A percentile compares a stretch with the other conserved stretches of the same genome.
Conservation (phyloP, 23 tunicate genomes). For the Ciona savignyi region DNA sequence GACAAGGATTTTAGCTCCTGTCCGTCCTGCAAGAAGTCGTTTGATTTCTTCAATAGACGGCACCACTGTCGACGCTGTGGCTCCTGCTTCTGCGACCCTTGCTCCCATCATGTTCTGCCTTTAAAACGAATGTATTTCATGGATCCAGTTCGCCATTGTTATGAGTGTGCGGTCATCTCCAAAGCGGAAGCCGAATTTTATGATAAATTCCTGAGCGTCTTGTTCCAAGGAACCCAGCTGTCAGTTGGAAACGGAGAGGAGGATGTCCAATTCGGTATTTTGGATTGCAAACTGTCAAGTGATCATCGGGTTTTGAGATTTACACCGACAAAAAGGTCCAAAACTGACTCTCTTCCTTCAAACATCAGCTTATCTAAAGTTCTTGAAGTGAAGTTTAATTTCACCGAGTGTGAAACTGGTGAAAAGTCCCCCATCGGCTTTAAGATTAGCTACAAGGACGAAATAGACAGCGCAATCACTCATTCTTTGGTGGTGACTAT, state of each 20-base stretch:
- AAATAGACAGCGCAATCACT: constrained; percentile 25
- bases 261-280: background rate
- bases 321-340: background rate
- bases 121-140: constrained; percentile 81
- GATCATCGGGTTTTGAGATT: background rate
- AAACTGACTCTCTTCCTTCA: background rate
- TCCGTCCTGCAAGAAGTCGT: constrained; percentile 38
- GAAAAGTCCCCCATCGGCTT: constrained; percentile 6
- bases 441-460: constrained; percentile 28
- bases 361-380: background rate
- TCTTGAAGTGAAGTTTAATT: background rate
- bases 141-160: constrained; percentile 89
- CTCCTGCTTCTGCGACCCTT: constrained; percentile 61
- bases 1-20: constrained; percentile 55
- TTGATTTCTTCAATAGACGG: constrained; percentile 84
- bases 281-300: background rate
- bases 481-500: constrained; percentile 9
- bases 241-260: background rate
- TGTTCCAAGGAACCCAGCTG: constrained; percentile 20
- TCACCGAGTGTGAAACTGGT: background rate
- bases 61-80: constrained; percentile 97
- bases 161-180: constrained; percentile 82
- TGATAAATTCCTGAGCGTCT: constrained; percentile 29
- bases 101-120: constrained; percentile 41
- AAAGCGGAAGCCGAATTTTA: constrained; percentile 74